Evolutionary conservation across 2,888 invertebrate species (phyloP).

Genomic region (Buathra laborator): DNA sequence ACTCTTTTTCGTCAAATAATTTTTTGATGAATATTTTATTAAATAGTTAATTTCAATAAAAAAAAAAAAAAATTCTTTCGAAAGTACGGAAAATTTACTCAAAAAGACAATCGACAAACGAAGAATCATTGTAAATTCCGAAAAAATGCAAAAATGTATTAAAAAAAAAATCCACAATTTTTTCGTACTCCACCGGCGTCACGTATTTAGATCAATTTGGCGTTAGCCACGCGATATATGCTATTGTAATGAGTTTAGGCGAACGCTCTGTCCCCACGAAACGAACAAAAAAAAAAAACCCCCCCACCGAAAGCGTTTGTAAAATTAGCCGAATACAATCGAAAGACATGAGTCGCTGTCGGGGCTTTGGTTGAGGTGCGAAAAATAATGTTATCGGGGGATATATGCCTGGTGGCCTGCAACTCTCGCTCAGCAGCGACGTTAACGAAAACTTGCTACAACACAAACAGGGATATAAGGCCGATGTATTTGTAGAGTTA

Average conservation of each 20-base stretch:
- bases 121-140: not conserved
- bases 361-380: constrained; percentile 31
- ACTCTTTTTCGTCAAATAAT: too few species aligned
- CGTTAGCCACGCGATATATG: constrained; percentile 19
- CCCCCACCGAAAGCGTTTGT: not conserved
- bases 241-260: constrained; percentile 22
- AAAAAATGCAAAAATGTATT: not conserved
- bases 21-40: too few species aligned
- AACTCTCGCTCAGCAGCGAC: constrained; percentile 46
- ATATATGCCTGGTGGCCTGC: constrained; percentile 26
- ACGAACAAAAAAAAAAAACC: not conserved
- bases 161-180: not conserved
- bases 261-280: constrained; percentile 33
- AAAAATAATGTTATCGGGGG: constrained; percentile 47
- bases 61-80: too few species aligned
- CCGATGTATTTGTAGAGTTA: constrained; percentile 17
- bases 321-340: constrained; percentile 13
- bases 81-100: too few species aligned
- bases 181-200: not conserved
- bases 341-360: constrained; percentile 10
- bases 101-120: not conserved
- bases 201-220: not conserved
- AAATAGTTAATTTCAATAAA: too few species aligned
- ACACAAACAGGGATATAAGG: constrained; percentile 33
- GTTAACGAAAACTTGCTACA: constrained; percentile 42